Conservation (phyloP, 2,888 invertebrate species). For the Tetramorium bicarinatum region DNA sequence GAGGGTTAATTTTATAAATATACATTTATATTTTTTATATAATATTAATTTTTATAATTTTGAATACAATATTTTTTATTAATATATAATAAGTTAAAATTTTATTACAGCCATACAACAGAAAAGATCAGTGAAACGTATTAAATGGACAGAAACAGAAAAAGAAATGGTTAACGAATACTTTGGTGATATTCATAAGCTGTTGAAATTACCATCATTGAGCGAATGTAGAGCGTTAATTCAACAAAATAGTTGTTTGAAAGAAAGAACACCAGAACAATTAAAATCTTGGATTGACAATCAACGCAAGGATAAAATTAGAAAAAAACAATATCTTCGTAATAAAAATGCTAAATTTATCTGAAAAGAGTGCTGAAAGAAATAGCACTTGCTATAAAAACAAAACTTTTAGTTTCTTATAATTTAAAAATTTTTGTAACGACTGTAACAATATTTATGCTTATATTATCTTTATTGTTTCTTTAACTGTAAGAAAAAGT, state of each 20-base stretch:
- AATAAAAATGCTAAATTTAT: too few relatives aligned
- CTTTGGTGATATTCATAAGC: background rate
- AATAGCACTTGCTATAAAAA: too few relatives aligned
- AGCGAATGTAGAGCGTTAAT: background rate
- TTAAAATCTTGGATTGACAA: too few relatives aligned
- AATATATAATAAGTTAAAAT: background rate
- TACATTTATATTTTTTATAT: background rate
- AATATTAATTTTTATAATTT: background rate
- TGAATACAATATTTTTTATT: background rate
- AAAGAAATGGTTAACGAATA: background rate
- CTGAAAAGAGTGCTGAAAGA: too few relatives aligned
- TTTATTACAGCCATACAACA: background rate
- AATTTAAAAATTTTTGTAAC: too few relatives aligned
- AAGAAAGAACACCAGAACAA: too few relatives aligned
- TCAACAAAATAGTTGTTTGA: too few relatives aligned
- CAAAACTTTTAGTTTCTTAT: too few relatives aligned
- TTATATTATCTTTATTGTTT: too few relatives aligned
- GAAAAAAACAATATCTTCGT: background rate
- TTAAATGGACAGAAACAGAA: conserved; percentile 6
- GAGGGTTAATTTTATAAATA: background rate
- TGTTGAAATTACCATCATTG: background rate
- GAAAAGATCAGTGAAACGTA: background rate
- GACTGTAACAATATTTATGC: too few relatives aligned
- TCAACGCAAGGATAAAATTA: background rate
- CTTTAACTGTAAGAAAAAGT: too few relatives aligned